Evolutionary conservation across 2,113 vertebrate genomes (phyloP).

Genomic region (Xenopus borealis): DNA sequence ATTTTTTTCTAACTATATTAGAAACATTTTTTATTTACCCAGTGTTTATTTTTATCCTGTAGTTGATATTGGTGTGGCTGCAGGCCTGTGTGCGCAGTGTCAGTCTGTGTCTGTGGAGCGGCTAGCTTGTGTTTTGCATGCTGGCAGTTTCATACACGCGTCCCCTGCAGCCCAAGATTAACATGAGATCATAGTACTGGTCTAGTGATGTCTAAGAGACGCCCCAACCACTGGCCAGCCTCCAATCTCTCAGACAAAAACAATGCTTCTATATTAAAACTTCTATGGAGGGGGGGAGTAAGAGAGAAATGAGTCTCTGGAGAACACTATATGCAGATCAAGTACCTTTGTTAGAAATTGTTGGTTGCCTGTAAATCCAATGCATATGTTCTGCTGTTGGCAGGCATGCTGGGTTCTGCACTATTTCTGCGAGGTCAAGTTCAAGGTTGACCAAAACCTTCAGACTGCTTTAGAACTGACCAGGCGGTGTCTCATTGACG

Average conservation of each 20-base stretch:
- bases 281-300: too few relatives aligned
- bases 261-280: too few relatives aligned
- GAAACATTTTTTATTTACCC: too few relatives aligned
- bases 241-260: slow-evolving; percentile 70
- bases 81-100: slow-evolving; percentile 64
- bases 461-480: slow-evolving; percentile 93
- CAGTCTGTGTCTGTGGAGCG: slow-evolving; percentile 67
- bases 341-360: not conserved
- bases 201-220: slow-evolving; percentile 61
- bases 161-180: slow-evolving; percentile 64
- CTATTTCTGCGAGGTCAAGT: slow-evolving; percentile 98
- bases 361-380: not conserved
- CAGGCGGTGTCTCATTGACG: slow-evolving; percentile 90
- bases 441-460: slow-evolving; percentile 96
- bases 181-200: slow-evolving; percentile 76
- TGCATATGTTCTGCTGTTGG: not conserved
- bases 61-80: slow-evolving; percentile 50
- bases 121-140: slow-evolving; percentile 65
- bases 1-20: too few relatives aligned
- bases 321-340: too few relatives aligned
- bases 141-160: slow-evolving; percentile 61
- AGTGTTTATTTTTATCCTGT: too few relatives aligned
- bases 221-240: slow-evolving; percentile 64
- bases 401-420: slow-evolving; percentile 98
- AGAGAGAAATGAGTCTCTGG: too few relatives aligned